phyloP scores from a whole-genome alignment of 1,140 invertebrate species.

The Cyclina sinensis region DNA sequence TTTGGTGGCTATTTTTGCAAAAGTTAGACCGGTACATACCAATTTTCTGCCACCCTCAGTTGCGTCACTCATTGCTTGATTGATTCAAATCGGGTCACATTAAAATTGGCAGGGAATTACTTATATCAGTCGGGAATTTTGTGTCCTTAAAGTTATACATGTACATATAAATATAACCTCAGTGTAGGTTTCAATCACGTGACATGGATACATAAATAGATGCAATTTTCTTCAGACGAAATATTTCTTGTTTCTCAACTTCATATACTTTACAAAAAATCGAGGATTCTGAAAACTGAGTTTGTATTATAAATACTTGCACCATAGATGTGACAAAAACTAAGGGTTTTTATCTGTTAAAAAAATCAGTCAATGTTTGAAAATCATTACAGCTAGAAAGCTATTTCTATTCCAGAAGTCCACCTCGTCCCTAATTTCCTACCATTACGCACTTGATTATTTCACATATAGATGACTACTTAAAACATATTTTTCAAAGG shows the following conservation, averaged over 20 bases:
- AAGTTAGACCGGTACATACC: conserved; percentile 75
- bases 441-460: too few species aligned
- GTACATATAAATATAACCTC: conserved; percentile 48
- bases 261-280: too few species aligned
- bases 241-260: neutral
- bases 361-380: too few species aligned
- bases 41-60: conserved; percentile 81
- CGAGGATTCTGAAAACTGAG: too few species aligned
- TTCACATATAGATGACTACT: too few species aligned
- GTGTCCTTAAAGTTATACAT: conserved; percentile 22
- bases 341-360: too few species aligned
- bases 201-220: conserved; percentile 35
- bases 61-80: conserved; percentile 74
- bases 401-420: too few species aligned
- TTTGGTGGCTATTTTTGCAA: conserved; percentile 26
- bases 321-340: too few species aligned
- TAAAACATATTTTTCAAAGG: too few species aligned
- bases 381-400: too few species aligned
- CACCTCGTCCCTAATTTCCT: too few species aligned
- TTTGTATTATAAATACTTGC: too few species aligned
- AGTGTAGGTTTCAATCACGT: conserved; percentile 29
- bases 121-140: neutral
- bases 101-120: neutral
- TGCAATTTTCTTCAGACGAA: neutral
- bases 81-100: conserved; percentile 42